Conservation (phyloP, 2,888 invertebrate genomes). For the Luperina testacea region DNA sequence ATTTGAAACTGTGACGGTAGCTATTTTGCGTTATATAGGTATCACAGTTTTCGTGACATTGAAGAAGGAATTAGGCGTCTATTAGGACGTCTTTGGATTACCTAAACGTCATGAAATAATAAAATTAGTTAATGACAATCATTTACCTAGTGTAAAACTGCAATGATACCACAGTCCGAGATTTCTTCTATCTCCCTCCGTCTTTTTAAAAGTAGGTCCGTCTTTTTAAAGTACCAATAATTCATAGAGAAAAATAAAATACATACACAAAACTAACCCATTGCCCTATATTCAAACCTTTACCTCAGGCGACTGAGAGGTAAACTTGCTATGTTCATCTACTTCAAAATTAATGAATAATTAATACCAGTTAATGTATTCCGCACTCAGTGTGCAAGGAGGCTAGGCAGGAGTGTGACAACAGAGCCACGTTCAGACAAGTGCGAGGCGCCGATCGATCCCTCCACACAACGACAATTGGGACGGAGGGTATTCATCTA, state of each 20-base stretch:
- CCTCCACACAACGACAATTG: background rate
- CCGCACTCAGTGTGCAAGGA: background rate
- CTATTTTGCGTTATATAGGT: constrained; percentile 3
- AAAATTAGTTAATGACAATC: background rate
- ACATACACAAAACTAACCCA: background rate
- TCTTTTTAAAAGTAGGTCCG: no score
- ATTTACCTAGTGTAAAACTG: background rate
- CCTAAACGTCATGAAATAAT: background rate
- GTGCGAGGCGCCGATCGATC: constrained; percentile 32
- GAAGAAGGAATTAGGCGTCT: background rate
- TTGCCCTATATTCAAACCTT: background rate
- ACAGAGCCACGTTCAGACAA: constrained; percentile 7
- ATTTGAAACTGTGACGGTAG: constrained; percentile 17
- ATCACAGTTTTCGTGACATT: background rate
- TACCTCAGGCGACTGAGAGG: background rate
- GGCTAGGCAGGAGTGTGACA: constrained; percentile 1
- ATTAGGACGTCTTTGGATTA: background rate
- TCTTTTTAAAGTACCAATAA: background rate
- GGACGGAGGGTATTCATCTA: constrained; percentile 1
- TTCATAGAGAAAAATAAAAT: background rate
- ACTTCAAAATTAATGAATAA: constrained; percentile 37
- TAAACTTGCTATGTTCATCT: background rate
- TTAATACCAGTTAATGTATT: constrained; percentile 34
- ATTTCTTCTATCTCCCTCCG: background rate
- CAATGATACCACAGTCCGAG: background rate